Conservation (phyloP, 2,113 vertebrate genomes). For the Prinia subflava region DNA sequence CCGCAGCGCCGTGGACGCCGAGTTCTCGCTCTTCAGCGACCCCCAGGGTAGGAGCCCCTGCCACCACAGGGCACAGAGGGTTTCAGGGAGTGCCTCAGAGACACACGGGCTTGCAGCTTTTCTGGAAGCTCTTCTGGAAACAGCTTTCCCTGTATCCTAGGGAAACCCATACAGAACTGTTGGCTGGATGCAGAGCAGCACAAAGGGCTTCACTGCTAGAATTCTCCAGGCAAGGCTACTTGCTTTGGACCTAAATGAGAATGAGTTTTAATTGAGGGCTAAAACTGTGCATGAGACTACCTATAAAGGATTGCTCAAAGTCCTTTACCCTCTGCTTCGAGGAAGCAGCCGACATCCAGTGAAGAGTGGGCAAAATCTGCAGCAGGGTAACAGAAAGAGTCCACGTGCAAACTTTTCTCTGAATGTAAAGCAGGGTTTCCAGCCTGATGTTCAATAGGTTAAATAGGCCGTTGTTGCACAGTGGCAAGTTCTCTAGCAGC, state of each 20-base stretch:
- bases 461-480: background rate
- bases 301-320: background rate
- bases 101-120: background rate
- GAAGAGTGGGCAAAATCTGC: background rate
- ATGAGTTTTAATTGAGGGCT: background rate
- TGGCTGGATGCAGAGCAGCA: background rate
- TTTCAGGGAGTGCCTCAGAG: background rate
- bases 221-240: background rate
- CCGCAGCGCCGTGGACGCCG: conserved; percentile 91
- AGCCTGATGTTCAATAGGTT: background rate
- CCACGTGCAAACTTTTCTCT: background rate
- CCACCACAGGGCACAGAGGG: background rate
- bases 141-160: background rate
- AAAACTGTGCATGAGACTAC: background rate
- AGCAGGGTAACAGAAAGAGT: background rate
- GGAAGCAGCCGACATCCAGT: background rate
- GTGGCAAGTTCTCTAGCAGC: background rate
- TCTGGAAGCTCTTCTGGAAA: background rate
- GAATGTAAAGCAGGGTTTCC: background rate
- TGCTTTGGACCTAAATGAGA: background rate
- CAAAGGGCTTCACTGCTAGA: background rate
- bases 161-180: background rate
- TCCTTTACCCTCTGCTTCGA: background rate
- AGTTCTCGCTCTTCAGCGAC: conserved; percentile 95
- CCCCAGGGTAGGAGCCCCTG: conserved; percentile 78